A percentile compares a stretch with the other conserved stretches of the same genome.
Conservation (phyloP, 2,113 vertebrate species). For the Caranx melampygus region DNA sequence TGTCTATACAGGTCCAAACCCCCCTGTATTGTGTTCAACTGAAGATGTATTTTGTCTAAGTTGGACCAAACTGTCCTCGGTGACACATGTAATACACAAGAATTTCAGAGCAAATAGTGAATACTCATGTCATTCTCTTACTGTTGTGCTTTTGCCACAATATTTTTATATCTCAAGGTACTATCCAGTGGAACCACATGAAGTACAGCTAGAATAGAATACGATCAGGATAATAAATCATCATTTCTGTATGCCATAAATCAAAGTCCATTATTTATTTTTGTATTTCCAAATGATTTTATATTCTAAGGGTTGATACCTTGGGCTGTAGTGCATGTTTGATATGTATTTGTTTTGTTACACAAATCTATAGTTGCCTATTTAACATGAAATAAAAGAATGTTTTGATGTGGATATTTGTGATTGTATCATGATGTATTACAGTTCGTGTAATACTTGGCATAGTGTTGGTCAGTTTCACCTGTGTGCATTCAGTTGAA, state of each 20-base stretch:
- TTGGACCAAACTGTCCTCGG: background rate
- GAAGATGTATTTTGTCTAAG: background rate
- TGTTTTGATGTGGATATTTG: conserved; percentile 6
- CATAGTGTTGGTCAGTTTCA: background rate
- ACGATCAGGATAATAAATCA: background rate
- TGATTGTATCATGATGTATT: background rate
- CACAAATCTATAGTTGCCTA: background rate
- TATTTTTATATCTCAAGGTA: conserved; percentile 34
- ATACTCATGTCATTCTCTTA: conserved; percentile 8
- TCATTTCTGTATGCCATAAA: conserved; percentile 27
- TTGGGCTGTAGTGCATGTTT: conserved; percentile 41
- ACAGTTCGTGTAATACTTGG: background rate
- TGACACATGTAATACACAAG: background rate
- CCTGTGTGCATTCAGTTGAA: background rate
- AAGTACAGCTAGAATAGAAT: background rate
- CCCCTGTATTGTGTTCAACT: background rate
- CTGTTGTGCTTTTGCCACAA: background rate
- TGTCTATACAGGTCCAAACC: conserved; percentile 2
- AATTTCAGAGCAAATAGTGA: background rate
- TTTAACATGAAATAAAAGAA: conserved; percentile 40
- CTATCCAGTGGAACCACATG: conserved; percentile 12
- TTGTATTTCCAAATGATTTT: conserved; percentile 55
- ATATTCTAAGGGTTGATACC: conserved; percentile 37
- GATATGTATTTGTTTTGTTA: conserved; percentile 18
- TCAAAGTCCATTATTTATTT: conserved; percentile 72